A percentile compares a stretch with the other conserved stretches of the same genome.
phyloP scores from a whole-genome alignment of 2,888 invertebrate genomes.

The Drosophila prostipennis region DNA sequence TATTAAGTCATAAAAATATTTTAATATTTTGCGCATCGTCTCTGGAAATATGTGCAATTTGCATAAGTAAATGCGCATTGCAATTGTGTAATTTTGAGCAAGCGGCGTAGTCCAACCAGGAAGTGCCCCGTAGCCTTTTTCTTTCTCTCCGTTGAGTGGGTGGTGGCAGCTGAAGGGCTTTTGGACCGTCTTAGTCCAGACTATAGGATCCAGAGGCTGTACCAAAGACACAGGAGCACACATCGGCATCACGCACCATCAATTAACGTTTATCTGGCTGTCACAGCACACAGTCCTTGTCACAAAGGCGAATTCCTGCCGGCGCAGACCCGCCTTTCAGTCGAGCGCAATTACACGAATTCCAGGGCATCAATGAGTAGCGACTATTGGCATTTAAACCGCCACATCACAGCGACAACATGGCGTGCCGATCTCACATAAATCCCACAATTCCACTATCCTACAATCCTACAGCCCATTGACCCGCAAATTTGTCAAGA shows the following conservation, averaged over 20 bases:
- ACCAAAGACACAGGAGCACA: conserved; percentile 9
- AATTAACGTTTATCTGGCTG: conserved; percentile 71
- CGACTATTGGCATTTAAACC: conserved; percentile 68
- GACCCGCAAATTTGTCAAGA: conserved; percentile 58
- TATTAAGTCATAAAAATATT: conserved; percentile 76
- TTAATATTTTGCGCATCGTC: conserved; percentile 49
- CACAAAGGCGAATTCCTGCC: conserved; percentile 30
- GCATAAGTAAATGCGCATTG: conserved; percentile 76
- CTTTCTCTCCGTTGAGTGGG: conserved; percentile 17
- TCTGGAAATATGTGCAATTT: conserved; percentile 52
- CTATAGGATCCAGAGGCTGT: background rate
- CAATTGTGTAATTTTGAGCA: conserved; percentile 70
- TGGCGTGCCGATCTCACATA: conserved; percentile 69
- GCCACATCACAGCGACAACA: conserved; percentile 53
- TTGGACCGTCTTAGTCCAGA: too few species aligned
- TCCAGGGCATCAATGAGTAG: conserved; percentile 64
- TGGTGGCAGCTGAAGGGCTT: conserved; percentile 5
- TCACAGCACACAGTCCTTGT: conserved; percentile 41
- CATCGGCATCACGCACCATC: conserved; percentile 64
- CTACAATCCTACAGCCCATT: conserved; percentile 1
- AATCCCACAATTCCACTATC: conserved; percentile 47
- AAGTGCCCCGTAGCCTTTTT: conserved; percentile 51
- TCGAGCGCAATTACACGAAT: conserved; percentile 68
- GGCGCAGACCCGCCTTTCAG: conserved; percentile 31
- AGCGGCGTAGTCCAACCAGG: conserved; percentile 56